A percentile compares a stretch with the other conserved stretches of the same genome.
phyloP scores from a whole-genome alignment of 2,888 invertebrate species.

The Odontomyia ornata region DNA sequence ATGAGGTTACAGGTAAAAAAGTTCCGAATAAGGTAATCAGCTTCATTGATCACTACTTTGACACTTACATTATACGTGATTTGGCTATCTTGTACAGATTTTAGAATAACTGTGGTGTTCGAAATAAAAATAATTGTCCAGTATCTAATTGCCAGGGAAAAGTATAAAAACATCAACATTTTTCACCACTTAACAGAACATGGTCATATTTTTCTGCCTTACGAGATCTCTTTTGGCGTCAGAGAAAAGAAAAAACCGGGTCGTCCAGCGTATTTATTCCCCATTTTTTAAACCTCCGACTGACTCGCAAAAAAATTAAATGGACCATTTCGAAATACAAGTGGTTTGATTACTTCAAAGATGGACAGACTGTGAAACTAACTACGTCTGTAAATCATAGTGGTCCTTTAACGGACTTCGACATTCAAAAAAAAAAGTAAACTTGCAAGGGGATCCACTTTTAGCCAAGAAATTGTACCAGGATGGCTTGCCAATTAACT shows the following conservation, averaged over 20 bases:
- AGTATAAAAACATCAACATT: too few relatives aligned
- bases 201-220: constrained; percentile 20
- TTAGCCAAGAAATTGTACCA: neutral
- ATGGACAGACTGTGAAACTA: neutral
- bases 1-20: too few relatives aligned
- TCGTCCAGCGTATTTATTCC: constrained; percentile 10
- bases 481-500: neutral
- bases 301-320: neutral
- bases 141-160: constrained; percentile 3
- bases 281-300: constrained; percentile 1
- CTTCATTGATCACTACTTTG: too few relatives aligned
- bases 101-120: constrained; percentile 8
- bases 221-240: constrained; percentile 1
- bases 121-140: constrained; percentile 23
- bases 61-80: too few relatives aligned
- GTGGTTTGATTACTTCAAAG: neutral
- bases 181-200: constrained; percentile 13
- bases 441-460: neutral
- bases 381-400: neutral
- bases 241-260: constrained; percentile 3
- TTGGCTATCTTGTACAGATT: too few relatives aligned
- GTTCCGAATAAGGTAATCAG: too few relatives aligned
- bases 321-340: too few relatives aligned
- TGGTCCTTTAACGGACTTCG: neutral
- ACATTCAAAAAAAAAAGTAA: neutral